These are phyloP conservation scores for Ganaspis brasiliensis DNA, from an alignment of 2,888 invertebrate genomes.

Conservation along the genomic window DNA sequence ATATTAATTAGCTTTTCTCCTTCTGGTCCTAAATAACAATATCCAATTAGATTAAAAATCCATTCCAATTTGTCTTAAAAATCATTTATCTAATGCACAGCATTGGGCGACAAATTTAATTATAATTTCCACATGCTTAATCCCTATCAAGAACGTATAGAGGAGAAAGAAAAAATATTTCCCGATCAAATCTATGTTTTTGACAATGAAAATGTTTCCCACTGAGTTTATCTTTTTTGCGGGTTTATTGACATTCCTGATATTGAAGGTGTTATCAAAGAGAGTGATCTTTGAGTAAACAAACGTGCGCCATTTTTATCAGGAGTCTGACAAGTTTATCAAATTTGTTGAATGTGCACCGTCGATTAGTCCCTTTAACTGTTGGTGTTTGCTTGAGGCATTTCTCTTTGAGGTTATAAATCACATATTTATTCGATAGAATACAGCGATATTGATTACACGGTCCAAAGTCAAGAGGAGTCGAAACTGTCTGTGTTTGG, in stretches of 20 bases:
- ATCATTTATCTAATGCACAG: no score
- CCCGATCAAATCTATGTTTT: background rate
- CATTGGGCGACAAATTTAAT: no score
- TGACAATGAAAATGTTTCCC: background rate
- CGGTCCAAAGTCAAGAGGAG: slow-evolving; percentile 36
- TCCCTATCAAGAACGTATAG: no score
- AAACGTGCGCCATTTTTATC: background rate
- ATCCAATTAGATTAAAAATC: no score
- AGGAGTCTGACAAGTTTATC: background rate
- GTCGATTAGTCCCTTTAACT: background rate
- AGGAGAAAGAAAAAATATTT: no score
- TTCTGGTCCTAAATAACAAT: no score
- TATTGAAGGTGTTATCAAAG: background rate
- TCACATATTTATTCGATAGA: slow-evolving; percentile 23
- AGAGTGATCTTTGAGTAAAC: background rate
- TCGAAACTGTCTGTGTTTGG: slow-evolving; percentile 36
- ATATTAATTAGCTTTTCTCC: background rate
- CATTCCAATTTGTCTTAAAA: no score
- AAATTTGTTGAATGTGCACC: background rate
- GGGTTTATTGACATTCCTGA: background rate
- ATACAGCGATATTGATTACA: slow-evolving; percentile 26
- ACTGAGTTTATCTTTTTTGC: background rate
- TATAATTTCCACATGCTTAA: no score
- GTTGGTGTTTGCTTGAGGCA: slow-evolving; percentile 16
- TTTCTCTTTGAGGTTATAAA: slow-evolving; percentile 32